These are phyloP conservation scores for Fragum sueziense DNA, from an alignment of 2,888 invertebrate species.

Conservation along the genomic window DNA sequence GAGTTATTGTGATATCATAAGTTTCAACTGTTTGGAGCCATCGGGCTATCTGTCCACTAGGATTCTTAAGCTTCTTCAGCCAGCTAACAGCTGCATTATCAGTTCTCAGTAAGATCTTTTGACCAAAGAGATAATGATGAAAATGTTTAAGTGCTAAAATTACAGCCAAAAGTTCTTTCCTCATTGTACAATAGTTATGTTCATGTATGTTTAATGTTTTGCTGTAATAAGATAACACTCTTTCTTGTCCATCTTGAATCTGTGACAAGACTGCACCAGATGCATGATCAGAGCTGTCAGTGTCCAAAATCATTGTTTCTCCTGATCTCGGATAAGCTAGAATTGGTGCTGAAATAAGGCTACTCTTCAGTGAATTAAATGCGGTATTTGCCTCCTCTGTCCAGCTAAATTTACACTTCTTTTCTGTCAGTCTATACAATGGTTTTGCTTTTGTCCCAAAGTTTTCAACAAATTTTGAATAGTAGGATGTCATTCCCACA, in stretches of 20 bases:
- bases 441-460: conserved; percentile 44
- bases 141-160: conserved; percentile 20
- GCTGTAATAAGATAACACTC: conserved; percentile 39
- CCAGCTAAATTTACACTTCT: conserved; percentile 19
- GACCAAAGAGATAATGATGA: conserved; percentile 25
- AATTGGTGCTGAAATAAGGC: neutral
- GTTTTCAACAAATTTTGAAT: conserved; percentile 40
- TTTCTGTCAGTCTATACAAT: conserved; percentile 33
- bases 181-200: conserved; percentile 9
- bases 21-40: conserved; percentile 1
- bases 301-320: conserved; percentile 16
- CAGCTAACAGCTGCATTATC: conserved; percentile 15
- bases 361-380: neutral
- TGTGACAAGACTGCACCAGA: conserved; percentile 16
- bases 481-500: conserved; percentile 45
- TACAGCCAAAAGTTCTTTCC: conserved; percentile 14
- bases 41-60: neutral
- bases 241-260: conserved; percentile 3
- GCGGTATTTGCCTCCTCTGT: neutral
- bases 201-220: conserved; percentile 20
- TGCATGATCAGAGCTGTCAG: neutral
- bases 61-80: conserved; percentile 12
- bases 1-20: neutral
- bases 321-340: conserved; percentile 4
- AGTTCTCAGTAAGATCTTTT: neutral